Evolutionary conservation across 2,797 vertebrate species (phyloP), one percentile per base, ranked within the genome.

Genomic region (Petrocephalus sullivani): DNA sequence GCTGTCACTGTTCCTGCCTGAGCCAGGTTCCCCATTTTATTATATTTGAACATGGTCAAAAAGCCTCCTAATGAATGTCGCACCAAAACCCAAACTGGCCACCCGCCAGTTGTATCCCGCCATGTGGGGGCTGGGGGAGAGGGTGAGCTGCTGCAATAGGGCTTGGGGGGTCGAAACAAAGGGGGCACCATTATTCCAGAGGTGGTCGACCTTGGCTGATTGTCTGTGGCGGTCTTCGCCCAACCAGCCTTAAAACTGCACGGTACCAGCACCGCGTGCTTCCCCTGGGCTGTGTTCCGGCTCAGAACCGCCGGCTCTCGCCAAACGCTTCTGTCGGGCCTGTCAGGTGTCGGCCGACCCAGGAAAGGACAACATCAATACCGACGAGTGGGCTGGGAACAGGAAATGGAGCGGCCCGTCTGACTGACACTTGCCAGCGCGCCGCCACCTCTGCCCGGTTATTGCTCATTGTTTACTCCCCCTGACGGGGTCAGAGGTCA

Each of bases 341-440:
- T 54, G 41, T 54, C 61, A 75, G 60, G 21, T 28, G 8, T 37
- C 60, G n/a, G n/a, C 46, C 23, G 64, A 87, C 60, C 8, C 16
- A 2, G 37, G 4, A 0, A 51, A 37, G 0, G 46, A 28, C 14
- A 14, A 28, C 86, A 28, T 33, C 7, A 94, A 92, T 92, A 92
- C 71, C 75, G 53, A 9, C 23, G 1, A 37, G 28, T 1, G n/a
- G 28, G 58, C 0, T 3, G 87, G 89, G 91, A 90, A 90, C 93
- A 95, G 95, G 95, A 96, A 96, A 95, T 95, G 95, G 94, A 95
- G 92, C 92, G 91, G 58, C 91, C 95, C 93, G 93, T 94, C 95
- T 95, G 93, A 93, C 93, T 88, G 19, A 91, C 90, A 57, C 91
- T 89, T 14, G 83, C 88, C 88, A 92, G 89, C 91, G 90, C 91